Base-by-base conservation (phyloP, 1,140 invertebrate species). In the Melitaea cinxia region DNA sequence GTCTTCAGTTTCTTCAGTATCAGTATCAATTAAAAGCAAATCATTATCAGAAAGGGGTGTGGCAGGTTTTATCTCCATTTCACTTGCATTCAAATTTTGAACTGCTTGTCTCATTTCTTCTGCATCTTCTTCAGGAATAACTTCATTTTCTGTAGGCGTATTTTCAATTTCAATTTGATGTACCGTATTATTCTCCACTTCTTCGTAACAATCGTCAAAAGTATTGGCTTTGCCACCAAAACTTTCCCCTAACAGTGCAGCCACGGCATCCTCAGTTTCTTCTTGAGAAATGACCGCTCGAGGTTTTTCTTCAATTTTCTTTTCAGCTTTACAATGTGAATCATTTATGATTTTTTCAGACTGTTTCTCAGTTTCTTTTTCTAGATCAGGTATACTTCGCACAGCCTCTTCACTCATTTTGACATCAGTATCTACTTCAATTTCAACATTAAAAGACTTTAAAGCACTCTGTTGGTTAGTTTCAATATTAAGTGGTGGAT, bases 191-290 rank as follows among this genome's bases (percentile, higher is more conserved):
- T 64, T 83, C 76, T 91, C 83, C 67, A 82, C 73, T 82, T 92
- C 88, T 72, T 88, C 88, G 65, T 92, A 93, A 72, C 91, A 91
- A 77, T 89, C 91, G 49, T 82, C 75, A 76, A 93, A 93, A 17
- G 91, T 76, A 66, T 82, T 85, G 62, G 77, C 78, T 70, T 90
- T 91, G 5, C 88, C 89, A 5, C 95, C 95, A 80, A 97, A 96
- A 59, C 96, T 96, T 85, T 97, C 96, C 30, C 95, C 95, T 19
- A 97, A 83, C 4, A 98, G 84, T 5, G 96, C 96, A 1, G 96
- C 96, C 0, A 98, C 96, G 0, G 97, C 97, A 87, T 97, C 96
- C 79, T 97, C 96, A 0, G 97, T 98, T 91, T 98, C 96, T 91
- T 97, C 96, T 88, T 97, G 96, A 0, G 96, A 97, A 71, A 97